These are phyloP conservation scores for Aporophyla nigra DNA, from an alignment of 2,888 invertebrate genomes.

Conservation along the genomic window DNA sequence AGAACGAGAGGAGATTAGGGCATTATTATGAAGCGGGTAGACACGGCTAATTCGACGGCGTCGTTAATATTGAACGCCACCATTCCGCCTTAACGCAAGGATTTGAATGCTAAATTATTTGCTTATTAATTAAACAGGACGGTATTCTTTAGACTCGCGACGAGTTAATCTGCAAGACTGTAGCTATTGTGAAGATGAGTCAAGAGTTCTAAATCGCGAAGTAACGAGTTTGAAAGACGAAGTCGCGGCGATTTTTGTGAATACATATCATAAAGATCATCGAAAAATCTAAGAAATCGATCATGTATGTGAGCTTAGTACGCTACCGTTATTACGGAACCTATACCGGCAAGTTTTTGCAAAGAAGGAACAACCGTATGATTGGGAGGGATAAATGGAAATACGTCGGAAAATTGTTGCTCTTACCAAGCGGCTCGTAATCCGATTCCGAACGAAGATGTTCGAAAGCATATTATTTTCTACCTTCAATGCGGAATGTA, in stretches of 20 bases:
- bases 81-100: slow-evolving; percentile 58
- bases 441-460: slow-evolving; percentile 42
- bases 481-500: slow-evolving; percentile 17
- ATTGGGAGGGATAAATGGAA: slow-evolving; percentile 50
- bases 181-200: slow-evolving; percentile 46
- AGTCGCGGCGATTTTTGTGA: background rate
- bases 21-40: slow-evolving; percentile 38
- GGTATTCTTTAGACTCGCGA: slow-evolving; percentile 55
- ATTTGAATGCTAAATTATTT: slow-evolving; percentile 70
- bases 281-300: slow-evolving; percentile 1
- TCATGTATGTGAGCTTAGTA: slow-evolving; percentile 13
- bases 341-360: slow-evolving; percentile 25
- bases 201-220: slow-evolving; percentile 24
- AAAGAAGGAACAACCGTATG: slow-evolving; percentile 30
- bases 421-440: slow-evolving; percentile 39
- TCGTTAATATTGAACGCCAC: slow-evolving; percentile 65
- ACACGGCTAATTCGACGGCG: slow-evolving; percentile 51
- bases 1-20: slow-evolving; percentile 47
- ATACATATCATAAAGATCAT: background rate
- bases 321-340: slow-evolving; percentile 7
- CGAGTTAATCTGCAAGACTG: slow-evolving; percentile 58
- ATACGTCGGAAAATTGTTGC: slow-evolving; percentile 44
- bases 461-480: slow-evolving; percentile 48
- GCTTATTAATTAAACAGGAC: slow-evolving; percentile 70
- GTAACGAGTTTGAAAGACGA: slow-evolving; percentile 22